Percentiles rank a stretch among this genome's conserved stretches.
These are phyloP conservation scores for Trachelus troglodyta DNA, from an alignment of 2,888 invertebrate genomes.

Conservation along the genomic window DNA sequence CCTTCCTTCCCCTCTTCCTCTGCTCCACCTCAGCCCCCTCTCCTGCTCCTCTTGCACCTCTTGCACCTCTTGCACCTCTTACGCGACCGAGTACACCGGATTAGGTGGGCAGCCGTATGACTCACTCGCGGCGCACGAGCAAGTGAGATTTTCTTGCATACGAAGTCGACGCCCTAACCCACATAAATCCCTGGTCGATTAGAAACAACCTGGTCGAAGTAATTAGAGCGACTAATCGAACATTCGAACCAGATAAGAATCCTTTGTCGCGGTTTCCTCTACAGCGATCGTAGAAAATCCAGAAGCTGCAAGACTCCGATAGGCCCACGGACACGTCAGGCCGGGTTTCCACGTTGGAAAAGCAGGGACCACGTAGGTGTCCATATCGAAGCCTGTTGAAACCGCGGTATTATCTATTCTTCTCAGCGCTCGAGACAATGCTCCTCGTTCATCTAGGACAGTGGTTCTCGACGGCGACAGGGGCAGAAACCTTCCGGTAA, in stretches of 20 bases:
- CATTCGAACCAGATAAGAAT: neutral
- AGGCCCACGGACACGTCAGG: neutral
- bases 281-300: neutral
- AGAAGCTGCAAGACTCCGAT: neutral
- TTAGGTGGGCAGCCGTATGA: slow-evolving; percentile 60
- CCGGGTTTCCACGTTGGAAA: slow-evolving; percentile 26
- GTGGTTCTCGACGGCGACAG: slow-evolving; percentile 11
- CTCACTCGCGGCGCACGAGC: slow-evolving; percentile 44
- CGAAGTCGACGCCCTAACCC: slow-evolving; percentile 57
- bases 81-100: slow-evolving; percentile 41
- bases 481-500: neutral
- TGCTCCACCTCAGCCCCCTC: slow-evolving; percentile 13
- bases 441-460: slow-evolving; percentile 28
- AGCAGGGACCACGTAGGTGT: slow-evolving; percentile 27
- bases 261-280: no score
- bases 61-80: slow-evolving; percentile 20
- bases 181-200: slow-evolving; percentile 53
- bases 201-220: slow-evolving; percentile 14
- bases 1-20: slow-evolving; percentile 22
- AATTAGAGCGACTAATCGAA: neutral
- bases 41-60: slow-evolving; percentile 18
- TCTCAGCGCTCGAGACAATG: slow-evolving; percentile 26
- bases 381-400: slow-evolving; percentile 17
- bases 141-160: slow-evolving; percentile 49
- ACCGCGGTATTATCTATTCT: slow-evolving; percentile 16